These are phyloP conservation scores for Rugalucina vietnamica DNA, from an alignment of 2,888 invertebrate species.

Conservation along the genomic window DNA sequence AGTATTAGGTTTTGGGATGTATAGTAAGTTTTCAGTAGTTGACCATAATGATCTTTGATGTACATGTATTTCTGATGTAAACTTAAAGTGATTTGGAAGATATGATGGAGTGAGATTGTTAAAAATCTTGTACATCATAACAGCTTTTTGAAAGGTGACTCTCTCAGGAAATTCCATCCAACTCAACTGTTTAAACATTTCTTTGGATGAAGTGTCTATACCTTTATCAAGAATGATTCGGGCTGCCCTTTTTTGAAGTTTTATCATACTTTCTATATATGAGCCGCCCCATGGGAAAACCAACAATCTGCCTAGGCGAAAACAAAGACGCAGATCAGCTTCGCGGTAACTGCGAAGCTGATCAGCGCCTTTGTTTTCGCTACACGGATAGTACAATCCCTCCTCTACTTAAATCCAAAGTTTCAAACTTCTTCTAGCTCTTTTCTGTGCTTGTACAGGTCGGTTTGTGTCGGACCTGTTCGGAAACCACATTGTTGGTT, in stretches of 20 bases:
- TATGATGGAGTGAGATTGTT: neutral
- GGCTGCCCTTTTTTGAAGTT: conserved; percentile 20
- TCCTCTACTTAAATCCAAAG: too few relatives aligned
- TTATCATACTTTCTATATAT: too few relatives aligned
- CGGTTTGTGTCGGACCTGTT: too few relatives aligned
- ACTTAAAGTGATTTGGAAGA: neutral
- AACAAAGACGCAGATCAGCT: too few relatives aligned
- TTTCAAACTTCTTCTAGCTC: too few relatives aligned
- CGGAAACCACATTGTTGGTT: too few relatives aligned
- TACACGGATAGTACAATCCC: too few relatives aligned
- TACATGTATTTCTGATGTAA: neutral
- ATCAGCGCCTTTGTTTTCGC: too few relatives aligned
- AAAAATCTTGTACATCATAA: neutral
- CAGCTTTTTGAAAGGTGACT: neutral
- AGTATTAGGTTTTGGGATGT: neutral
- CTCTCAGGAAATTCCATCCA: conserved; percentile 12
- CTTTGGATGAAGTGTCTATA: neutral
- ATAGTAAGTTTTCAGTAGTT: neutral
- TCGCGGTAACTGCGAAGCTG: too few relatives aligned
- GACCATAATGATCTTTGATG: neutral
- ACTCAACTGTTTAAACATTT: neutral
- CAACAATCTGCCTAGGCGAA: too few relatives aligned
- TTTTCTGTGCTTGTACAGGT: too few relatives aligned
- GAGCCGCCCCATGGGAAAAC: too few relatives aligned
- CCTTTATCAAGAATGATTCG: neutral